Evolutionary conservation across 2,797 vertebrate genomes (phyloP), one percentile per base, ranked within the genome.

Genomic region (Sphaeramia orbicularis): DNA sequence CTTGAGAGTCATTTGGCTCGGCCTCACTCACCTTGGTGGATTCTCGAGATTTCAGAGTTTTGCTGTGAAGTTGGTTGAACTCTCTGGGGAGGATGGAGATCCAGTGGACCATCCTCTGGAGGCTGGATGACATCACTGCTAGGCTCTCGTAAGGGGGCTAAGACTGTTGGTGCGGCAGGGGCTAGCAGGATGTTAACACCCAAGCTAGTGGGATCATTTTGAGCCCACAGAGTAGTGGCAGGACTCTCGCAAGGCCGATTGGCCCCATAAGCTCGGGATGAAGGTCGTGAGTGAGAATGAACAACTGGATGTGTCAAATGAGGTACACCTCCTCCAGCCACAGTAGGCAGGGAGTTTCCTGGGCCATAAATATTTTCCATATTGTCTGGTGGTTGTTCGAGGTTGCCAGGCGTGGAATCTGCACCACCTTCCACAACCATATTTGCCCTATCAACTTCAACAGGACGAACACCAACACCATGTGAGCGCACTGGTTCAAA

Each of bases 381-480:
- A 61, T 99, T 99, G 89, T 99, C 98, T 0, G 98, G 98, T 0
- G 97, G 98, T 65, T 96, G 97, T 76, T 99, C 98, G 30, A 99
- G 87, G 70, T 99, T 99, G 11, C 98, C 97, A 0, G 95, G 92
- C 1, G 93, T 85, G 0, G 89, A 71, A 21, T 95, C 93, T 0
- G 91, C 68, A 9, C 71, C 81, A n/a, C 94, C 94, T 79, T 99
- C 98, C 2, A 85, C 95, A 2, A 96, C 95, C 93, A 98, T 84
- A 50, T 96, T 97, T 4, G 97, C 96, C 8, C 93, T 94, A 74
- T 99, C 97, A 0, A 94, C 89, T 84, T 98, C 97, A 6, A 89
- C 66, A 7, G 95, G 94, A 66, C 95, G 96, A 35, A 97, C 88
- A 3, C 96, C 96, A 9, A 97, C 91, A 0, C 93, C 81, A 3